Evolutionary conservation across 2,888 invertebrate genomes (phyloP).

Genomic region (Galeopsomyia nigrocyanea): DNA sequence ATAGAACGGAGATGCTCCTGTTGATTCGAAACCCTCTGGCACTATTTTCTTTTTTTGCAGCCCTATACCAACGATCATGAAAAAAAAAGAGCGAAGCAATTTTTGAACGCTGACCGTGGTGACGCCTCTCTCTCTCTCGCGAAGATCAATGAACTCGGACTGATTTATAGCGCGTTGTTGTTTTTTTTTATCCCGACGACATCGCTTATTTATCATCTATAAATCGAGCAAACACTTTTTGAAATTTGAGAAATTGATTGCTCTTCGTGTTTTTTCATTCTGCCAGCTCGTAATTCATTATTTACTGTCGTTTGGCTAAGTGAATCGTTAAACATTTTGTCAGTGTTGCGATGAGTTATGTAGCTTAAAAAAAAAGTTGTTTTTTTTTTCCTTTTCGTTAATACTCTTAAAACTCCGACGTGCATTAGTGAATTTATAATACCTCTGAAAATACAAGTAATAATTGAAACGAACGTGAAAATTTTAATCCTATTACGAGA

Average conservation of each 20-base stretch:
- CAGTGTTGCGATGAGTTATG: no score
- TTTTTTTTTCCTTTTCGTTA: no score
- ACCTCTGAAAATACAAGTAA: no score
- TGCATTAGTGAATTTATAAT: no score
- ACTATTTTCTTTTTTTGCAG: not conserved
- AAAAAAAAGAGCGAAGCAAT: slow-evolving; percentile 23
- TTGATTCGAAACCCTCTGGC: slow-evolving; percentile 36
- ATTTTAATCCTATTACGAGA: no score
- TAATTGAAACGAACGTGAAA: no score
- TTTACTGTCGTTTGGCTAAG: no score
- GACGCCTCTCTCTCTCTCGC: not conserved
- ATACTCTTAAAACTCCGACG: no score
- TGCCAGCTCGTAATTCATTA: not conserved
- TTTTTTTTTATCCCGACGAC: slow-evolving; percentile 17
- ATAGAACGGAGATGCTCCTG: slow-evolving; percentile 41
- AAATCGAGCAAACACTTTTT: not conserved
- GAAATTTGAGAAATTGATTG: slow-evolving; percentile 21
- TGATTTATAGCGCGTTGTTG: slow-evolving; percentile 30
- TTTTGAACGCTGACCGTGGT: slow-evolving; percentile 35
- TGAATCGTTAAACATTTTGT: no score
- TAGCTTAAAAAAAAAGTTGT: no score
- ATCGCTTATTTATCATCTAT: slow-evolving; percentile 23
- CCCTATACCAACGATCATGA: slow-evolving; percentile 18
- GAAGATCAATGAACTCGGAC: slow-evolving; percentile 39
- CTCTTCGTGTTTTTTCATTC: not conserved